A percentile compares a stretch with the other conserved stretches of the same genome.
Evolutionary conservation across 2,113 vertebrate genomes (phyloP).

Genomic region (Megaleporinus macrocephalus): DNA sequence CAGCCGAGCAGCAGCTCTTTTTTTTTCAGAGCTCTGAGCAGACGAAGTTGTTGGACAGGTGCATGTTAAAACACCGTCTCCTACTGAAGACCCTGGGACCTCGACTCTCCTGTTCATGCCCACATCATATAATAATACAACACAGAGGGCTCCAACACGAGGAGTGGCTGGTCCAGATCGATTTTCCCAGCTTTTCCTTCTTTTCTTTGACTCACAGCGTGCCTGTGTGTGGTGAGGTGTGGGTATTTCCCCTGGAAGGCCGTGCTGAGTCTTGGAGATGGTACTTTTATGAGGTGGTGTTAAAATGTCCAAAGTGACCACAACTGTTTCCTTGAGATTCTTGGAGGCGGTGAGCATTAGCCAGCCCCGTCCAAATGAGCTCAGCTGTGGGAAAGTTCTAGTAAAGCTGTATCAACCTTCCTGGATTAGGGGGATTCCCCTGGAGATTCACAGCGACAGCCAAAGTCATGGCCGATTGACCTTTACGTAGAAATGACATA

Average conservation of each 20-base stretch:
- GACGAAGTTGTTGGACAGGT: background rate
- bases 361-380: slow-evolving; percentile 23
- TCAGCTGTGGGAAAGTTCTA: slow-evolving; percentile 48
- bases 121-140: background rate
- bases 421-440: slow-evolving; percentile 36
- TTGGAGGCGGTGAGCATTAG: slow-evolving; percentile 32
- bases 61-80: background rate
- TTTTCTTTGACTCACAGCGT: slow-evolving; percentile 10
- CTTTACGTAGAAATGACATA: slow-evolving; percentile 17
- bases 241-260: slow-evolving; percentile 38
- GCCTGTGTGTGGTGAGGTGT: slow-evolving; percentile 11
- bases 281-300: slow-evolving; percentile 43
- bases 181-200: background rate
- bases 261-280: slow-evolving; percentile 40
- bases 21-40: background rate
- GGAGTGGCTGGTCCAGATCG: background rate
- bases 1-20: too few relatives aligned
- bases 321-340: slow-evolving; percentile 47
- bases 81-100: background rate
- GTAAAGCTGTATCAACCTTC: slow-evolving; percentile 9
- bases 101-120: background rate
- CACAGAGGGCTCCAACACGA: background rate
- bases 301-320: slow-evolving; percentile 49
- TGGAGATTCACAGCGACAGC: slow-evolving; percentile 24
- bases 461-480: slow-evolving; percentile 31